Conservation (phyloP, 2,797 vertebrate genomes). For the Vipera ursinii region DNA sequence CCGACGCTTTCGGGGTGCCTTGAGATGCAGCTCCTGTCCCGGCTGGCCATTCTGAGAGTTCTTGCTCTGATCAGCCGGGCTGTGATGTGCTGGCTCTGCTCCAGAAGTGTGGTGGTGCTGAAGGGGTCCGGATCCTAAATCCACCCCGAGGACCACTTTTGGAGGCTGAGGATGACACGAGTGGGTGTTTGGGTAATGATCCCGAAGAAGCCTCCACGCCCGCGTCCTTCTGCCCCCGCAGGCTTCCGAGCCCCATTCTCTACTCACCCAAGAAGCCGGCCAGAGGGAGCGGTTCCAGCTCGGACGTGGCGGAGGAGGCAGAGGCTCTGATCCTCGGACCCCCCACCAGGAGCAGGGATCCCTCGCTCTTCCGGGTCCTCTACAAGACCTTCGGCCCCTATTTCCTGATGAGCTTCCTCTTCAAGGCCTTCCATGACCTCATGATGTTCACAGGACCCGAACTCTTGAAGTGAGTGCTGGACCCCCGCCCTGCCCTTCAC, state of each 20-base stretch:
- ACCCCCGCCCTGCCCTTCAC: neutral
- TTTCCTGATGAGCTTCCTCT: slow-evolving; percentile 91
- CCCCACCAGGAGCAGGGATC: slow-evolving; percentile 71
- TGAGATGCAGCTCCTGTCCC: neutral
- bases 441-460: slow-evolving; percentile 92
- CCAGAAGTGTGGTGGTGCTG: neutral
- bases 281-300: slow-evolving; percentile 62
- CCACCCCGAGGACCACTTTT: neutral
- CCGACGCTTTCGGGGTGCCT: neutral
- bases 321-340: slow-evolving; percentile 84
- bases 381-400: slow-evolving; percentile 92
- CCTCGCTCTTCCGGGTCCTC: slow-evolving; percentile 87
- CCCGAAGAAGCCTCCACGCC: neutral
- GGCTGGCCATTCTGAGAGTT: neutral
- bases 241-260: slow-evolving; percentile 70
- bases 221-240: slow-evolving; percentile 26
- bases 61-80: too few species aligned
- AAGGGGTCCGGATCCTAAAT: neutral
- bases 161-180: neutral
- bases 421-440: slow-evolving; percentile 89
- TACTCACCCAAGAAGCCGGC: slow-evolving; percentile 73
- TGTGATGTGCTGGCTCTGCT: too few species aligned
- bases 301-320: slow-evolving; percentile 77
- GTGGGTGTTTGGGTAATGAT: neutral
- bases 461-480: slow-evolving; percentile 83